Percentiles rank a stretch among this genome's conserved stretches.
phyloP scores from a whole-genome alignment of 2,888 invertebrate genomes.

The Thysanoteuthis rhombus region DNA sequence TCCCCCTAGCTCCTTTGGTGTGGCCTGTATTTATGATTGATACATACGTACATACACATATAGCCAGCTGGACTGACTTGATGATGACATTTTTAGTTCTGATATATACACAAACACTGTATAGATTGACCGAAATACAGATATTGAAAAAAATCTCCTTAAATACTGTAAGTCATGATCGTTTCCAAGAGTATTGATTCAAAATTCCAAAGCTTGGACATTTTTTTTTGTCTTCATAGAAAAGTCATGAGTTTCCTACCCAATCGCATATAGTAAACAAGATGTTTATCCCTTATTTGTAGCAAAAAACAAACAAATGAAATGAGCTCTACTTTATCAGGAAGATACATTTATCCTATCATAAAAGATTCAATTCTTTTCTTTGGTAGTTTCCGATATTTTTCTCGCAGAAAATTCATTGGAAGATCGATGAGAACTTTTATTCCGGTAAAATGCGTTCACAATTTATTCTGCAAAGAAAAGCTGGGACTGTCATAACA shows the following conservation, averaged over 20 bases:
- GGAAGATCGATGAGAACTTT: not conserved
- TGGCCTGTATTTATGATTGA: too few species aligned
- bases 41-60: too few species aligned
- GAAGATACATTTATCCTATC: not conserved
- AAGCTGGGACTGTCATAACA: not conserved
- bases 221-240: too few species aligned
- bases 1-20: too few species aligned
- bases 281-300: not conserved
- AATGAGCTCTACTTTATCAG: not conserved
- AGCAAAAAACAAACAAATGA: not conserved
- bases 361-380: not conserved
- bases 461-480: not conserved
- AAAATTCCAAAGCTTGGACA: too few species aligned
- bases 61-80: too few species aligned
- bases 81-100: too few species aligned
- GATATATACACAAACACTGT: too few species aligned
- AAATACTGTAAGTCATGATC: not conserved
- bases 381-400: not conserved
- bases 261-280: not conserved
- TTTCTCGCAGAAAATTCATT: not conserved
- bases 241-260: not conserved
- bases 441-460: not conserved
- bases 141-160: too few species aligned
- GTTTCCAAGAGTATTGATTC: too few species aligned
- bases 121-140: too few species aligned